Evolutionary conservation across 1,140 invertebrate genomes (phyloP), one percentile per base, ranked within the genome.

Genomic region (Anadara kagoshimensis): DNA sequence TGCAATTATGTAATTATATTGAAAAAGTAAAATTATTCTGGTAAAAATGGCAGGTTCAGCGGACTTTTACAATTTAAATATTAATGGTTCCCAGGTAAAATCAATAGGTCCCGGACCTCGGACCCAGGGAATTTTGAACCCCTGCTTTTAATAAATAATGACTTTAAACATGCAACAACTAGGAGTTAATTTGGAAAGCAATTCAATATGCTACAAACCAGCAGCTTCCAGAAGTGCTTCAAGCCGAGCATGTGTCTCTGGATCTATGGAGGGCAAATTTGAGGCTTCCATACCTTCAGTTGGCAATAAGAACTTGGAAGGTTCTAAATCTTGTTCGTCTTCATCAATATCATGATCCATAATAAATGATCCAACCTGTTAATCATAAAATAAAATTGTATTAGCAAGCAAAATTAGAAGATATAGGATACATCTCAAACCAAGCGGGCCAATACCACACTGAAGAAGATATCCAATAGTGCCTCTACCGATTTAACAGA

Each of bases 141-240:
- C n/a, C n/a, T n/a, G n/a, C n/a, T n/a, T n/a, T n/a, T n/a, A n/a
- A n/a, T n/a, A n/a, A n/a, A n/a, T n/a, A n/a, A n/a, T n/a, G n/a
- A n/a, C n/a, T n/a, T n/a, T n/a, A 36, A 36, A 36, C 29, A 36
- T 3, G 29, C n/a, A 7, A 36, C 29, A 36, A 36, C 29, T 36
- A 36, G 29, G 29, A 36, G 29, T 36, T 36, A 2, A 36, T 36
- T 36, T 36, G 29, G 29, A 36, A 36, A 36, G 29, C 29, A 36
- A 36, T 36, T 36, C 29, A 36, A 36, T 36, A 36, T 2, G n/a
- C 54, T 8, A 57, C 67, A 75, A 90, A 93, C 95, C 95, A 83
- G 95, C 95, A 82, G 95, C 95, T 91, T 97, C 94, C 58, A 97
- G 91, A 29, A 97, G 90, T 69, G 95, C 95, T 90, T 97, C 95